These are phyloP conservation scores for Peribatodes rhomboidaria DNA, from an alignment of 2,888 invertebrate species.

Conservation along the genomic window DNA sequence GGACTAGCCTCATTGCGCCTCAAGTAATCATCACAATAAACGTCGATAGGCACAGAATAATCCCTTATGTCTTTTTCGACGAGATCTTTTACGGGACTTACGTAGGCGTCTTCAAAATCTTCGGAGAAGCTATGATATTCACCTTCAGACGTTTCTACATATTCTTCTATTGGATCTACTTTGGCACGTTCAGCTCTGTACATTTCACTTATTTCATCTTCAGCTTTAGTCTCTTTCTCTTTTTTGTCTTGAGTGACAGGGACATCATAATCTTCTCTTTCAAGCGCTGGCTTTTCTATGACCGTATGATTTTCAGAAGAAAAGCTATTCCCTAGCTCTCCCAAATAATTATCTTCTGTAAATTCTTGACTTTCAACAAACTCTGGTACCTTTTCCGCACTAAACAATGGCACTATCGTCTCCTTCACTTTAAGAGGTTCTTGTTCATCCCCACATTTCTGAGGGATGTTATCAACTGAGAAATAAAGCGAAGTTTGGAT, in stretches of 20 bases:
- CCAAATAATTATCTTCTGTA: constrained; percentile 77
- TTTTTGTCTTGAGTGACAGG: constrained; percentile 30
- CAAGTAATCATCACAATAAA: constrained; percentile 75
- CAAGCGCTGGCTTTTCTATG: constrained; percentile 23
- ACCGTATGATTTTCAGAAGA: constrained; percentile 70
- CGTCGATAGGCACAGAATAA: constrained; percentile 79
- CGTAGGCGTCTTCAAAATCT: constrained; percentile 74
- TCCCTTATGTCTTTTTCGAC: constrained; percentile 82
- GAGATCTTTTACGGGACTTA: constrained; percentile 79
- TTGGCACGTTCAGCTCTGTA: constrained; percentile 54
- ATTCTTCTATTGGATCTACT: constrained; percentile 49
- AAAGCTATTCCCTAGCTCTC: constrained; percentile 69
- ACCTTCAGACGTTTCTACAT: constrained; percentile 69
- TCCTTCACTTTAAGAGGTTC: constrained; percentile 64
- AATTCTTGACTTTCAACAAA: constrained; percentile 81
- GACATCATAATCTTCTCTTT: constrained; percentile 4
- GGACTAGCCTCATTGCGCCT: constrained; percentile 58
- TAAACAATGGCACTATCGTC: constrained; percentile 61
- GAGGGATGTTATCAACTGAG: constrained; percentile 71
- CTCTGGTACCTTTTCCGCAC: constrained; percentile 60
- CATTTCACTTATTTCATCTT: constrained; percentile 23
- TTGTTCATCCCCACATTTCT: constrained; percentile 60
- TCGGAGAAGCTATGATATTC: constrained; percentile 82
- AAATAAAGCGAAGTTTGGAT: constrained; percentile 54
- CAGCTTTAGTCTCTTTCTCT: constrained; percentile 28